A percentile compares a stretch with the other conserved stretches of the same genome.
Evolutionary conservation across 2,113 vertebrate genomes (phyloP).

Genomic region (Blennius ocellaris): DNA sequence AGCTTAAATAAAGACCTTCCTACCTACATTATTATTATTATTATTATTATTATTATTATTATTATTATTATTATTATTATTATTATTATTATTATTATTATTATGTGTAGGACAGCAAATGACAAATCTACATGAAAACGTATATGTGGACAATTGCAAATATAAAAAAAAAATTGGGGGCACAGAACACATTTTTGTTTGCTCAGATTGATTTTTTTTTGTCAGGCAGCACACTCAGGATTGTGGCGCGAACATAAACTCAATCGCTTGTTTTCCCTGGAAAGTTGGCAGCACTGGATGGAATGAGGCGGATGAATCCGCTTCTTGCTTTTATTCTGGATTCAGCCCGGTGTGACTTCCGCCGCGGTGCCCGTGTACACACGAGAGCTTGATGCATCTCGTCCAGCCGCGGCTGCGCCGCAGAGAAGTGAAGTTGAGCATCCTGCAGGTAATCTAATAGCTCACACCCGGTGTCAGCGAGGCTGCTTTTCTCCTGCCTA

Average conservation of each 20-base stretch:
- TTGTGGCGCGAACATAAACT: not conserved
- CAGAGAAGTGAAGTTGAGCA: slow-evolving; percentile 80
- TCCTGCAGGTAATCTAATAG: slow-evolving; percentile 68
- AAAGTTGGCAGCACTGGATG: not conserved
- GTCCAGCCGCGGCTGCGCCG: slow-evolving; percentile 58
- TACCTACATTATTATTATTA: no score
- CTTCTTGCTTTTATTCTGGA: slow-evolving; percentile 54
- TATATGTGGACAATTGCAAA: no score
- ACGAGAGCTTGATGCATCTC: slow-evolving; percentile 37
- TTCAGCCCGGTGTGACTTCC: not conserved
- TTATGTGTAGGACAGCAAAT: no score
- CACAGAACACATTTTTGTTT: no score
- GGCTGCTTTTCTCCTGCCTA: not conserved
- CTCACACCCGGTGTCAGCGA: not conserved
- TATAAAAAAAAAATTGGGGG: no score
- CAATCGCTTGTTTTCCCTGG: not conserved
- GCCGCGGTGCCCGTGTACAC: not conserved
- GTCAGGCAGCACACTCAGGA: no score
- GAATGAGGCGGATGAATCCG: not conserved
- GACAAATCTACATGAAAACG: no score
- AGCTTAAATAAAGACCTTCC: no score
- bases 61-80: no score
- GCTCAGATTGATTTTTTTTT: no score
- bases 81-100: no score
- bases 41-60: no score